Evolutionary conservation across 2,888 invertebrate genomes (phyloP), one percentile per base, ranked within the genome.

Genomic region (Erebia ligea): DNA sequence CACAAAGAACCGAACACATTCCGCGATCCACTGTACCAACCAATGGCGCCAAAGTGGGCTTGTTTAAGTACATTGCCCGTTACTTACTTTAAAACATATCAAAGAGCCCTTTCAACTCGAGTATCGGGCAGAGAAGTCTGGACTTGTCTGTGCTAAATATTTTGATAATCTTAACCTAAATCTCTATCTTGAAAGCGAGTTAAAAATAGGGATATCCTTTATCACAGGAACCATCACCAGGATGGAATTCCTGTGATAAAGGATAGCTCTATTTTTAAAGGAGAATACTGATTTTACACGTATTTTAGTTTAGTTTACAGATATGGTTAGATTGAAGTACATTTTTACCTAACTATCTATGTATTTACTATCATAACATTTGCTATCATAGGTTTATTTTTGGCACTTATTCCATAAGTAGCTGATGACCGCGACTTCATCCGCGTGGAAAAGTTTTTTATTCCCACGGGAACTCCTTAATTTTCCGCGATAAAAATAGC

Each of bases 121-220:
- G 73, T 66, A 62, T 70, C 62, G 64, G 59, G 64, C 59, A 71
- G 52, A 65, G 68, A 71, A 68, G 71, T 68, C 67, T 67, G 65
- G 59, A 58, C 48, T 56, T 10, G 25, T 1, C 42, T 63, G 67
- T 52, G 70, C 76, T 75, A 50, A 67, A 70, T 70, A 58, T 67
- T 21, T 48, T 21, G 21, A 57, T 66, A 48, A 45, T 56, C 66
- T 66, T 56, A 66, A 66, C 66, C 66, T 66, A 45, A 19, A 66
- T 57, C 66, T 66, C 3, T 13, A 42, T 42, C 61, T 34, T 58
- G 17, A 59, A 40, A 40, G 59, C 9, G 17, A 1, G 11, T 21
- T 25, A 25, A 17, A 6, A 25, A 3, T 25, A 21, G 15, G 13
- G 15, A 4, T 21, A 57, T 57, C 13, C 15, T 57, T 13, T 57